Base-by-base conservation (phyloP, 2,888 invertebrate species). In the Hedychridium roseum region DNA sequence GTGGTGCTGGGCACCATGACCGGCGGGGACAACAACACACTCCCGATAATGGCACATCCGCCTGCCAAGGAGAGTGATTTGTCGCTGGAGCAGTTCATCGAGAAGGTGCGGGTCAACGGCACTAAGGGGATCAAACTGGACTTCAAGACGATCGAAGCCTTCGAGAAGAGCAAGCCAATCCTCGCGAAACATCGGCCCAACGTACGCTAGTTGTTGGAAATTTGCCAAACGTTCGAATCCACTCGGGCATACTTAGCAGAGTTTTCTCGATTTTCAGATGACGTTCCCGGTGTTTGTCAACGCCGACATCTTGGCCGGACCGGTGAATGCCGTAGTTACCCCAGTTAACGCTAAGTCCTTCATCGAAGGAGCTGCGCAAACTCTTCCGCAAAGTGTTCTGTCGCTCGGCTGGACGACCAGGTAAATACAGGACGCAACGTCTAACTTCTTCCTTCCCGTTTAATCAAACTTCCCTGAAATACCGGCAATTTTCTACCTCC, bases 31-130 rank as follows among this genome's bases (percentile, higher is more conserved):
- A 82, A 82, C 15, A 81, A 83, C 32, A 73, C 64, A 1, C 1
- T 82, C 5, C 93, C 94, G 0, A 84, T 95, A 30, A 94, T 96
- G 94, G 93, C 88, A 0, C 93, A 94, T 80, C 92, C 94, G 1
- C 93, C 94, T 0, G 79, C 79, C 0, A 83, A 73, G 2, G 80
- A 78, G 9, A 92, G 93, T 0, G 91, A 94, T 78, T 81, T 95
- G 26, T 85, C 89, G 1, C 82, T 95, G 14, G 82, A 86, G 1
- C 83, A 85, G 11, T 95, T 94, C 81, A 78, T 95, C 5, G 73
- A 80, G 2, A 79, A 82, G 0, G 86, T 88, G 9, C 15, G 9
- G 15, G 75, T 80, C 7, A 81, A 81, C 30, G 74, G 73, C n/a
- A 71, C 65, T 60, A 93, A 91, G 73, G 94, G 94, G 0, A 85